phyloP scores from a whole-genome alignment of 2,113 vertebrate species.

The Cryptomyrus ogoouensis region DNA sequence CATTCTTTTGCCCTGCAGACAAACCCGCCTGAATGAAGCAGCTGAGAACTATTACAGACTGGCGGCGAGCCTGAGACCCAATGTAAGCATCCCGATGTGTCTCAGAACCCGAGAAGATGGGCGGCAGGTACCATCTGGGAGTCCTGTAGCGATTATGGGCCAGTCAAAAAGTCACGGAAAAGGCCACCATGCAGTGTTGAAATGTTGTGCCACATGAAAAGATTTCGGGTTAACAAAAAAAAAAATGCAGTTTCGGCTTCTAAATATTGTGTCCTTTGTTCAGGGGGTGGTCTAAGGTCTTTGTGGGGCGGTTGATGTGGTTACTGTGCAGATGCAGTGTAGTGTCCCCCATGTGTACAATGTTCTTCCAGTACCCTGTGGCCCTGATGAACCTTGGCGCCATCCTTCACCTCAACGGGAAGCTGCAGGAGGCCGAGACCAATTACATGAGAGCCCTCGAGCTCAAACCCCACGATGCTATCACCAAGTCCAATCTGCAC shows the following conservation, averaged over 20 bases:
- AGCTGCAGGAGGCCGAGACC: slow-evolving; percentile 83
- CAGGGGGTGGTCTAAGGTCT: background rate
- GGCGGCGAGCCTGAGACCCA: background rate
- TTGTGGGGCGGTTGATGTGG: background rate
- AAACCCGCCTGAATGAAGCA: slow-evolving; percentile 49
- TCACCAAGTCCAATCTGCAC: slow-evolving; percentile 94
- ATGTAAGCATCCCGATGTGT: slow-evolving; percentile 70
- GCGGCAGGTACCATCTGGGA: slow-evolving; percentile 28
- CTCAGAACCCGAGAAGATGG: slow-evolving; percentile 21
- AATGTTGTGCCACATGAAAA: background rate
- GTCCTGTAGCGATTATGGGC: background rate
- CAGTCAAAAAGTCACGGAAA: background rate
- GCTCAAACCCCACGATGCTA: slow-evolving; percentile 90
- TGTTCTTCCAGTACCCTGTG: slow-evolving; percentile 77
- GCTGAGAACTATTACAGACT: slow-evolving; percentile 20
- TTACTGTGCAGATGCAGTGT: background rate
- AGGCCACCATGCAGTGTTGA: background rate
- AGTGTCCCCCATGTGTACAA: background rate
- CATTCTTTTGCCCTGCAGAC: slow-evolving; percentile 64
- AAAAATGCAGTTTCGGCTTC: background rate
- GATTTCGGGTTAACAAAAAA: background rate
- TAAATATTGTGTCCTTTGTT: background rate
- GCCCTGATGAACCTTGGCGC: slow-evolving; percentile 97
- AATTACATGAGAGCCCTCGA: slow-evolving; percentile 92
- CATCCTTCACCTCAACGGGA: slow-evolving; percentile 94